Conservation (phyloP, 2,888 invertebrate species). For the Pyrochroa serraticornis region DNA sequence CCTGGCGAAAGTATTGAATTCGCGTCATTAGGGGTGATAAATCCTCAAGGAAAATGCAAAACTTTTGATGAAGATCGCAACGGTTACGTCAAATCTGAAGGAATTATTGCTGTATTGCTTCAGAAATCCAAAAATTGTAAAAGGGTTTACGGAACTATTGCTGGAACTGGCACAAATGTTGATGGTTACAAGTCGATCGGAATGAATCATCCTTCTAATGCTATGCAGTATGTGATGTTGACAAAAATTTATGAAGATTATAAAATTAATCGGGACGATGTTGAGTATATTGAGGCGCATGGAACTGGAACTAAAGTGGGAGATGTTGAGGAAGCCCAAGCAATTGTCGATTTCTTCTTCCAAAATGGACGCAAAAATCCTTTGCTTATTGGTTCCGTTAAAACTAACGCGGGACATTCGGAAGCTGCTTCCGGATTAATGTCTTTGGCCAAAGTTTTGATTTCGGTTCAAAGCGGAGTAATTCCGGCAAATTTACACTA, state of each 20-base stretch:
- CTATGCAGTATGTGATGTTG: conserved; percentile 50
- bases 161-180: conserved; percentile 63
- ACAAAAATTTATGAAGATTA: conserved; percentile 61
- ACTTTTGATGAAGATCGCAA: conserved; percentile 34
- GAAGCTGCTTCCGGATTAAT: conserved; percentile 61
- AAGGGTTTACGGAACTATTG: conserved; percentile 59
- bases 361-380: conserved; percentile 58
- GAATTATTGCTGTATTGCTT: conserved; percentile 55
- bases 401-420: conserved; percentile 60
- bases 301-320: conserved; percentile 61
- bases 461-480: conserved; percentile 71
- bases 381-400: conserved; percentile 64
- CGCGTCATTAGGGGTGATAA: conserved; percentile 31
- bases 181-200: conserved; percentile 59
- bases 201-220: conserved; percentile 43
- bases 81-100: conserved; percentile 57
- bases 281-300: conserved; percentile 66
- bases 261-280: conserved; percentile 59
- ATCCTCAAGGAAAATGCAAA: conserved; percentile 34
- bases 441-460: conserved; percentile 66
- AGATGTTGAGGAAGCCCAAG: conserved; percentile 36
- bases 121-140: conserved; percentile 56
- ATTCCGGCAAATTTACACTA: conserved; percentile 78
- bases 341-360: conserved; percentile 35
- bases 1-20: conserved; percentile 39